phyloP scores from a whole-genome alignment of 1,140 invertebrate genomes.

The Macrobrachium nipponense region DNA sequence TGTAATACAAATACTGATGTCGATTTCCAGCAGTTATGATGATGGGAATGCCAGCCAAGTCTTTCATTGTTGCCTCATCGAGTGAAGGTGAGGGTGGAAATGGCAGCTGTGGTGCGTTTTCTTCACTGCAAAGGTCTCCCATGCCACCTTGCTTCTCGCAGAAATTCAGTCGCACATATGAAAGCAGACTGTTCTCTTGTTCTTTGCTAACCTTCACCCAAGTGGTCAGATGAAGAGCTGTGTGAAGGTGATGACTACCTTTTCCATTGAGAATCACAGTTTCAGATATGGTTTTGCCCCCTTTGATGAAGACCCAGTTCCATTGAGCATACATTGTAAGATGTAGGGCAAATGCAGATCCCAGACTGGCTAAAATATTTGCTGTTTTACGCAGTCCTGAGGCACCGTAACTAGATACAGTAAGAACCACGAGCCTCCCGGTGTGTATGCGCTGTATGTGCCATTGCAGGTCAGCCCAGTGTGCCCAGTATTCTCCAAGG shows the following conservation, averaged over 20 bases:
- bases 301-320: constrained; percentile 6
- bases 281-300: neutral
- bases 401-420: neutral
- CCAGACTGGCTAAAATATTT: neutral
- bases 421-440: neutral
- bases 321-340: neutral
- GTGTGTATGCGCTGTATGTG: neutral
- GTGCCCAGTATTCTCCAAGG: neutral
- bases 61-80: neutral
- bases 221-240: neutral
- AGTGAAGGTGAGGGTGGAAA: constrained; percentile 5
- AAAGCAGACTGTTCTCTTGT: neutral
- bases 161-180: constrained; percentile 21
- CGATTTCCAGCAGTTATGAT: constrained; percentile 40
- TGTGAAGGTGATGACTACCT: neutral
- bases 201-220: too few relatives aligned
- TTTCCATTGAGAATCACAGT: neutral
- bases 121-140: constrained; percentile 42
- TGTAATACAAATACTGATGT: constrained; percentile 50
- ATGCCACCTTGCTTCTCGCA: constrained; percentile 36
- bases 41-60: constrained; percentile 22
- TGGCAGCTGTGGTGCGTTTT: constrained; percentile 14
- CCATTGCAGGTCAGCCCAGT: neutral
- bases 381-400: neutral
- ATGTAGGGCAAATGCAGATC: neutral